Evolutionary conservation across 2,113 vertebrate species (phyloP), one percentile per base, ranked within the genome.

Genomic region (Physeter macrocephalus): DNA sequence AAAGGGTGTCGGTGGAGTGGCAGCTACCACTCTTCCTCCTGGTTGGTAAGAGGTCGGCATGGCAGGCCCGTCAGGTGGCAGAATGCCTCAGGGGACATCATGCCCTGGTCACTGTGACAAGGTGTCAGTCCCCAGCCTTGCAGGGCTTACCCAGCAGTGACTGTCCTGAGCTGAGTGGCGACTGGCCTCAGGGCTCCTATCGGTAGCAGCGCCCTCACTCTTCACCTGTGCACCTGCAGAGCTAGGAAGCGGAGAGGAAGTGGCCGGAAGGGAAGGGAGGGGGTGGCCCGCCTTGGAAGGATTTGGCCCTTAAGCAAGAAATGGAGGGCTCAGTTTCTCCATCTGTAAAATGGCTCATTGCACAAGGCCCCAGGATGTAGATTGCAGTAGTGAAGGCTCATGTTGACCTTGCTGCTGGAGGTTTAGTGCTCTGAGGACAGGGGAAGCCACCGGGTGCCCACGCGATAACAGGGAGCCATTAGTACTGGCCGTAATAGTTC

Each of bases 31-130:
- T 12, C 31, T 75, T 36, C 29, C 36, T n/a, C 57, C 25, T 0
- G 18, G 6, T 11, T 18, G 15, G 31, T 34, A 23, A 80, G 36
- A 66, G 23, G 20, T 10, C 1, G 36, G 12, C 3, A 0, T 1
- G 52, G 17, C 52, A 17, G n/a, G 80, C 27, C 23, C 2, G 1
- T 3, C 0, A 1, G 1, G 0, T 8, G 18, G 41, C 1, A 46
- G 69, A 66, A 80, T 12, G 10, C 20, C 66, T 20, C 27, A 0
- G 61, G n/a, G 46, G 12, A 43, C 31, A 5, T 8, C 0, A 0
- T 8, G 36, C 52, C 52, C 34, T 7, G 3, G 8, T 29, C 17
- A 36, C 57, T 39, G 4, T 12, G 4, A 25, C 14, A 8, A 54
- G 5, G 13, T 39, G n/a, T 49, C 41, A 13, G 43, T 29, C 49